Base-by-base conservation (phyloP, 2,797 vertebrate species). In the Lithobates pipiens region DNA sequence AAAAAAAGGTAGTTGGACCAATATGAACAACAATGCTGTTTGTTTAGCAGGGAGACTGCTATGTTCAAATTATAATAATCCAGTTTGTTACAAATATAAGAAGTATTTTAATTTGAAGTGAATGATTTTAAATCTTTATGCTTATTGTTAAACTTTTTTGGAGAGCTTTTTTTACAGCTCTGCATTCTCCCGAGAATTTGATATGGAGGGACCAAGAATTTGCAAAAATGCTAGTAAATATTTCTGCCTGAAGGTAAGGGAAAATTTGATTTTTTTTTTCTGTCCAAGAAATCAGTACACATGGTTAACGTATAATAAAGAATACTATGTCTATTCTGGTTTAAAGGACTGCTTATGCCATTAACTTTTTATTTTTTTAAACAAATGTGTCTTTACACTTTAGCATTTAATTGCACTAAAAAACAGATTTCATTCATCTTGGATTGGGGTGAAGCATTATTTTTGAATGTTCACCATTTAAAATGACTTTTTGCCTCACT, bases 281-380 rank as follows among this genome's bases (percentile, higher is more conserved):
- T 68, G 80, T 89, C 36, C 21, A 75, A 88, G 89, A 90, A 90
- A 91, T 89, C 88, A 88, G 88, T 91, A 85, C 91, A 91, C 91
- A 89, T 91, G 92, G 91, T 90, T 90, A 89, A 88, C 91, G 90
- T 91, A 90, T 90, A 90, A 90, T 89, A 90, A 88, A 89, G 89
- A 92, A 89, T 92, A 90, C 91, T 6, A 88, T 83, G 88, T 89
- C 89, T 89, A 90, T 91, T 91, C 89, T 90, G 89, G 89, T 88
- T 91, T 92, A 91, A 92, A 90, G 91, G 91, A 91, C 91, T 93
- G 92, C 89, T 92, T 91, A 92, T 91, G 89, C 91, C 90, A 91
- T 92, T 90, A 92, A 89, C 90, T 88, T 86, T 91, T 61, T 61
- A 23, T 50, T 54, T 89, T 91, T 89, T 91, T 90, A 90, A 89